phyloP scores from a whole-genome alignment of 2,888 invertebrate species.

The Timema cristinae region DNA sequence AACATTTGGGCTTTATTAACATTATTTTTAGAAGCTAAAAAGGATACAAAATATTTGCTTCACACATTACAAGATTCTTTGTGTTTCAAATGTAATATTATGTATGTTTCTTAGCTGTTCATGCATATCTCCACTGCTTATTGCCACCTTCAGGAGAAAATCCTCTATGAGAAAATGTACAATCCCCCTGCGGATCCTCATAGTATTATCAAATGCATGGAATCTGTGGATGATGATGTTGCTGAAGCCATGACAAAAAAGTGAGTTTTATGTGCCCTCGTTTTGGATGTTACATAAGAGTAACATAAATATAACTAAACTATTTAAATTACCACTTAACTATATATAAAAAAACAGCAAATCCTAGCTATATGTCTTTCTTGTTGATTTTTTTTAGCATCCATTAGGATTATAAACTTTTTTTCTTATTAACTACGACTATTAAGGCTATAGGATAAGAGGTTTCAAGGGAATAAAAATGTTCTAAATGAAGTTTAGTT shows the following conservation, averaged over 20 bases:
- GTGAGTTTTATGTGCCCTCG: constrained; percentile 43
- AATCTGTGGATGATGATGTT: constrained; percentile 64
- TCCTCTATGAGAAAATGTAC: constrained; percentile 78
- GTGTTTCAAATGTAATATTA: background rate
- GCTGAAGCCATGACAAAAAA: constrained; percentile 61
- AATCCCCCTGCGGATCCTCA: constrained; percentile 55
- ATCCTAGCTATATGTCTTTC: too few relatives aligned
- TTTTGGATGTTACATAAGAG: too few relatives aligned
- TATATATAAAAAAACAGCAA: background rate
- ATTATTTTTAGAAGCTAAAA: background rate
- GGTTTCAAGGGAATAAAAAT: too few relatives aligned
- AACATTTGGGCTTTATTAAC: background rate
- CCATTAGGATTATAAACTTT: too few relatives aligned
- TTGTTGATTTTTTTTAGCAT: too few relatives aligned
- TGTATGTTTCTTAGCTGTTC: constrained; percentile 51
- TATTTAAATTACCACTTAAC: background rate
- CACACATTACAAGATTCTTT: background rate
- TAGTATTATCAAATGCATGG: constrained; percentile 56
- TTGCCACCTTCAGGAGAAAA: constrained; percentile 77
- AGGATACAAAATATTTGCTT: background rate
- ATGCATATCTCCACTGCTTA: constrained; percentile 91
- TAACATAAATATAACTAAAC: background rate
- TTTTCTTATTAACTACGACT: too few relatives aligned
- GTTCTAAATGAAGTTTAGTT: too few relatives aligned
- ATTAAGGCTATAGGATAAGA: too few relatives aligned